phyloP scores from a whole-genome alignment of 2,888 invertebrate genomes.

The Heterodera filipjevi region DNA sequence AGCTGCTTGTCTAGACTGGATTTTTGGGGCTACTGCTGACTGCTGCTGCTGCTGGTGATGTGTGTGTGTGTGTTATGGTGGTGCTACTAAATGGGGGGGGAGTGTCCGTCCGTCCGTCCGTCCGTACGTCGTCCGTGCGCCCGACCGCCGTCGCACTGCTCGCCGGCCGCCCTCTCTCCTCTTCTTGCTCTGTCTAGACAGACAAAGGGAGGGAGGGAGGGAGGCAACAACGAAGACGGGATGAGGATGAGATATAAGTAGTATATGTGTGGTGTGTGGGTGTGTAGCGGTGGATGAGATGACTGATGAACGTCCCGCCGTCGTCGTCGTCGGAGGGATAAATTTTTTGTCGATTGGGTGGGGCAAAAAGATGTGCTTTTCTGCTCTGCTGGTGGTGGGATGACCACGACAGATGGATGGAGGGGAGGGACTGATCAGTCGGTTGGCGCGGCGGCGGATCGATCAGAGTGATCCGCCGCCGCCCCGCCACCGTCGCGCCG shows the following conservation, averaged over 20 bases:
- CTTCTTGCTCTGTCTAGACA: background rate
- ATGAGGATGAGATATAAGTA: background rate
- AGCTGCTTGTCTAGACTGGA: too few relatives aligned
- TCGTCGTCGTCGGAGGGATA: background rate
- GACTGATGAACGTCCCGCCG: background rate
- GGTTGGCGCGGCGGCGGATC: background rate
- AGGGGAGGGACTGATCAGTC: constrained; percentile 4
- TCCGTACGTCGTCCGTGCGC: background rate
- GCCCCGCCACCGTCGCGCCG: background rate
- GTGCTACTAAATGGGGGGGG: too few relatives aligned
- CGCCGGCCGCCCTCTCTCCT: background rate
- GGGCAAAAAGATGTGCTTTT: too few relatives aligned
- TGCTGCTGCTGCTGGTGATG: background rate
- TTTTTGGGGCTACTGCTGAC: too few relatives aligned
- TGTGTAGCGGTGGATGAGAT: background rate
- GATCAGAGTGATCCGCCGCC: background rate
- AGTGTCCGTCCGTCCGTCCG: background rate
- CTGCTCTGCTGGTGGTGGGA: too few relatives aligned
- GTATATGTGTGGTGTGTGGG: background rate
- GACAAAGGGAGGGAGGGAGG: background rate
- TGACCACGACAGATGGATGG: background rate
- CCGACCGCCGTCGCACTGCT: too few relatives aligned
- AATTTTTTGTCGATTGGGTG: background rate
- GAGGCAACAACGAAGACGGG: background rate
- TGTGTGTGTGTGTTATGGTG: background rate